Conservation (phyloP, 1,140 invertebrate species). For the Brachionus calyciflorus region DNA sequence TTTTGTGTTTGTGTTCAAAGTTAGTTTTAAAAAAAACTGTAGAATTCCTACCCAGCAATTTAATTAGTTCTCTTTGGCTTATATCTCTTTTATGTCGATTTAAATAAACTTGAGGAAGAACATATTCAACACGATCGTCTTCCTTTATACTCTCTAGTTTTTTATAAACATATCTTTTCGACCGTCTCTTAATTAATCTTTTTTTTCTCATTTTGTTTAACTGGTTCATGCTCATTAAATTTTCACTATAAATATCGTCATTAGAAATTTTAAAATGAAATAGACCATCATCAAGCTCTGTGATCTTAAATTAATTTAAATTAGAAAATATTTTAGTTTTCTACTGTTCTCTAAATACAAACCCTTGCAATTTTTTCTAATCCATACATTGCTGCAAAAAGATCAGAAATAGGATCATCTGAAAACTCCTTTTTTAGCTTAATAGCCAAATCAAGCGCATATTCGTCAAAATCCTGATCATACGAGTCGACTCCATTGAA, state of each 20-base stretch:
- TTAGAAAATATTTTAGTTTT: neutral
- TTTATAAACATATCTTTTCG: constrained; percentile 23
- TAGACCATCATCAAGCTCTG: neutral
- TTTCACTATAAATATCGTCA: neutral
- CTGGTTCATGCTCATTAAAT: neutral
- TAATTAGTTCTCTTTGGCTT: neutral
- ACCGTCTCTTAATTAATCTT: neutral
- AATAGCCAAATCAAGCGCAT: constrained; percentile 23
- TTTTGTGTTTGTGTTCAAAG: too few species aligned
- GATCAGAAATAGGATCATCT: constrained; percentile 38
- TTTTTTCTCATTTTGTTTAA: neutral
- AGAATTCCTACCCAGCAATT: neutral
- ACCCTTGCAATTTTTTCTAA: constrained; percentile 37
- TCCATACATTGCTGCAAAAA: constrained; percentile 18
- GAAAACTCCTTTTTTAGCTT: constrained; percentile 44
- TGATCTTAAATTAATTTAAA: constrained; percentile 1
- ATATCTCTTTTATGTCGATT: constrained; percentile 10
- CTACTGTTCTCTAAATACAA: neutral
- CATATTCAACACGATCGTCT: constrained; percentile 42
- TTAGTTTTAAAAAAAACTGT: too few species aligned
- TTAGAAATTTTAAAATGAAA: constrained; percentile 32
- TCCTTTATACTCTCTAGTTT: neutral
- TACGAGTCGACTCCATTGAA: neutral
- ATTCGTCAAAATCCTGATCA: neutral
- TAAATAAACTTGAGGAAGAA: neutral